Conservation (phyloP, 2,797 vertebrate genomes). For the Ptychobarbus kaznakovi region DNA sequence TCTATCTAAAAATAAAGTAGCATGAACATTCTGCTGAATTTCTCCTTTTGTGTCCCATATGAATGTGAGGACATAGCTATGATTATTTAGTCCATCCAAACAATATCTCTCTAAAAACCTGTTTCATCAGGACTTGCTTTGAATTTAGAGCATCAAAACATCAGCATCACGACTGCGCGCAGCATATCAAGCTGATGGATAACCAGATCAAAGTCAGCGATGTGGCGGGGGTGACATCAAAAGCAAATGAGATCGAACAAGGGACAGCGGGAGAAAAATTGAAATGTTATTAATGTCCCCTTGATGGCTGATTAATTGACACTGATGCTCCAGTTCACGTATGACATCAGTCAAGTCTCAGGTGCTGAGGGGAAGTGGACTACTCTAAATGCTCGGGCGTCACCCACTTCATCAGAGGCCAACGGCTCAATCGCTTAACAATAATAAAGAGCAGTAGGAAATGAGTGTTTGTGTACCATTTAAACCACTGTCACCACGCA, state of each 20-base stretch:
- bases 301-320: slow-evolving; percentile 51
- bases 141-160: slow-evolving; percentile 37
- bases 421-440: slow-evolving; percentile 28
- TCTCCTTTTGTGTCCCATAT: neutral
- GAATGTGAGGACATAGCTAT: neutral
- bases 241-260: slow-evolving; percentile 41
- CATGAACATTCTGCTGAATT: neutral
- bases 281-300: slow-evolving; percentile 46
- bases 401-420: slow-evolving; percentile 19
- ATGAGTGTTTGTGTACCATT: slow-evolving; percentile 17
- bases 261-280: slow-evolving; percentile 40
- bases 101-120: neutral
- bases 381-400: slow-evolving; percentile 19
- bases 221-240: slow-evolving; percentile 31
- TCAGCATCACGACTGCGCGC: neutral
- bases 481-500: slow-evolving; percentile 37
- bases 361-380: neutral
- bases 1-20: neutral
- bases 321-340: neutral
- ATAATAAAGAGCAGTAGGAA: slow-evolving; percentile 21
- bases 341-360: neutral
- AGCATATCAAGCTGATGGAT: slow-evolving; percentile 34
- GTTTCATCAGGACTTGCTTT: slow-evolving; percentile 2
- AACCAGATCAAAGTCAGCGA: slow-evolving; percentile 30
- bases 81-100: neutral